Percentiles rank a stretch among this genome's conserved stretches.
phyloP scores from a whole-genome alignment of 2,888 invertebrate genomes.

The Podotricha telesiphe region DNA sequence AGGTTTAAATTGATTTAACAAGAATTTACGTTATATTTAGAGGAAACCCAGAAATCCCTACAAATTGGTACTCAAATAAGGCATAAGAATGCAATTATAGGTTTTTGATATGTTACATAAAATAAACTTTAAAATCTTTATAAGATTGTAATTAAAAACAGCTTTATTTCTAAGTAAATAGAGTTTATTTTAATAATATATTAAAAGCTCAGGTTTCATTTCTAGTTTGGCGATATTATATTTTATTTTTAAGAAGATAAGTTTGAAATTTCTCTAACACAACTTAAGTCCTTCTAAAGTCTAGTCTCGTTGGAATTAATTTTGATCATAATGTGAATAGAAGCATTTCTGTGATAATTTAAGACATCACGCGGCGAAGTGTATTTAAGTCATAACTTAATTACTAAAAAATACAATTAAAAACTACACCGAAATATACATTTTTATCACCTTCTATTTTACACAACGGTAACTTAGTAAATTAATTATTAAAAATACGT shows the following conservation, averaged over 20 bases:
- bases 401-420: too few relatives aligned
- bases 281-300: conserved; percentile 37
- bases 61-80: conserved; percentile 27
- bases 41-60: conserved; percentile 8
- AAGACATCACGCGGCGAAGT: too few relatives aligned
- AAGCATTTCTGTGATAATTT: background rate
- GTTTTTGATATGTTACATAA: conserved; percentile 11
- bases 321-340: conserved; percentile 32
- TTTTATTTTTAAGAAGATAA: background rate
- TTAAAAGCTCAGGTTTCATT: background rate
- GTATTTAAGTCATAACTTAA: too few relatives aligned
- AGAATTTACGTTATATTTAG: background rate
- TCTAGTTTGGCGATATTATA: background rate
- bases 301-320: conserved; percentile 34
- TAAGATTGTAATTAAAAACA: background rate
- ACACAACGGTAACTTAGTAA: too few relatives aligned
- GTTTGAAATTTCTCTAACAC: background rate
- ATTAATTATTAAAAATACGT: too few relatives aligned
- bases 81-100: conserved; percentile 23
- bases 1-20: background rate
- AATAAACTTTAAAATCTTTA: background rate
- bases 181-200: conserved; percentile 8
- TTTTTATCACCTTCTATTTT: too few relatives aligned
- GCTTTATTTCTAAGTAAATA: background rate
- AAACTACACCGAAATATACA: too few relatives aligned